These are phyloP conservation scores for Atta texana DNA, from an alignment of 1,140 invertebrate species.

Conservation along the genomic window DNA sequence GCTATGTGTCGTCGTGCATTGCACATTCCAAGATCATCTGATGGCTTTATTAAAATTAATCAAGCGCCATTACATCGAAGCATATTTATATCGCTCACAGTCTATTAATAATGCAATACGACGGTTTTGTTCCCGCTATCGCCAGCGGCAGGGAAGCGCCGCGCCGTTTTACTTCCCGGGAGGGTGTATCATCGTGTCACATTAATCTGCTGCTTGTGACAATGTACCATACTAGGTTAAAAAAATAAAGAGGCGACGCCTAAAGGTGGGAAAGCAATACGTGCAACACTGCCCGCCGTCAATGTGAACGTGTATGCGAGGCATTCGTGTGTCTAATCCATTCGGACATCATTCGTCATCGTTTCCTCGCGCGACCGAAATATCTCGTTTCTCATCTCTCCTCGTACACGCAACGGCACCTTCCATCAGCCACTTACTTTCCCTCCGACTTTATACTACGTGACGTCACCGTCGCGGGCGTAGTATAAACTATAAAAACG, in stretches of 20 bases:
- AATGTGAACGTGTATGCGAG: neutral
- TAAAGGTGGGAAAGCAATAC: conserved; percentile 12
- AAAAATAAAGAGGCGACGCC: conserved; percentile 11
- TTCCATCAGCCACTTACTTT: conserved; percentile 54
- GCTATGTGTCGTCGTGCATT: neutral
- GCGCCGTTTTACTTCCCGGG: neutral
- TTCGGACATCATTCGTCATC: conserved; percentile 46
- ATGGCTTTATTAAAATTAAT: conserved; percentile 36
- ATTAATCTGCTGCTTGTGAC: conserved; percentile 47
- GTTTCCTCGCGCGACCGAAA: conserved; percentile 21
- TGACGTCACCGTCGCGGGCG: neutral
- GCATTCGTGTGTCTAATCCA: conserved; percentile 1
- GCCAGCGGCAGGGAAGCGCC: neutral
- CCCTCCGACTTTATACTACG: conserved; percentile 5
- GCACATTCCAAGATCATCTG: neutral
- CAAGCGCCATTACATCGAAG: too few species aligned
- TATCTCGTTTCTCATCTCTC: conserved; percentile 39
- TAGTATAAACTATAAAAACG: conserved; percentile 6
- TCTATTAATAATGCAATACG: neutral
- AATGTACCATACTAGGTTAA: neutral
- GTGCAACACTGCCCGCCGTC: neutral
- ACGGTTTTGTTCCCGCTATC: neutral
- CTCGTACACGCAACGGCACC: conserved; percentile 8
- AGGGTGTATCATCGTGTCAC: neutral
- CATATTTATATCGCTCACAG: too few species aligned